Base-by-base conservation (phyloP, 2,888 invertebrate genomes). In the Clusia tigrina region DNA sequence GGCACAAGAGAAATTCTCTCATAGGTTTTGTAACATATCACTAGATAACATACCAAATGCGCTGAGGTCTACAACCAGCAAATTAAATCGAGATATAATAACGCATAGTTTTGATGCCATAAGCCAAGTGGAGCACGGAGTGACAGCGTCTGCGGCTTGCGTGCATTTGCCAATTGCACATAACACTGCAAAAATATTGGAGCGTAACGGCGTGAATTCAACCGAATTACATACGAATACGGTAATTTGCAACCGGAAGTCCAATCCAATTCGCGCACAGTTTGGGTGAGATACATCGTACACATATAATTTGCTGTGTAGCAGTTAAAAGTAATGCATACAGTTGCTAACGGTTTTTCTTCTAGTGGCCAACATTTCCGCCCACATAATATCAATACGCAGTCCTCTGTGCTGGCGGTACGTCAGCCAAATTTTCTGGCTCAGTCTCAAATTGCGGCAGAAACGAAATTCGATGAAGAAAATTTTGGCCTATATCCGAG, bases 81-180 rank as follows among this genome's bases (percentile, higher is more conserved):
- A 56, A 37, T 75, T 68, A 65, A 54, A 62, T 65, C 22, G 71
- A 67, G 24, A 42, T 55, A 54, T 54, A n/a, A n/a, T n/a, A 53
- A 60, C 42, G 53, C 65, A 71, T 38, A 78, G 77, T 65, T 74
- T 73, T 61, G 75, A 74, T 32, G 75, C 78, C 18, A 66, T 74
- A 48, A 65, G 66, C 10, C 69, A 69, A 53, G 54, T 62, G 54
- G 65, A 65, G 59, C 60, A 54, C 10, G 22, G 26, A 23, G 54
- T 18, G 2, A 37, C 51, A 26, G 5, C 37, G 22, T 12, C 26
- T 15, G 42, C 26, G 25, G 32, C 22, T 26, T 63, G 67, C 12
- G 71, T 74, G 15, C 74, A 73, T 15, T 67, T 78, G 52, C 78
- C 77, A 52, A 77, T 78, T 42, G 74, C 70, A 17, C 70, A 74